These are phyloP conservation scores for Myopa tessellatipennis DNA, from an alignment of 2,888 invertebrate species.

Conservation along the genomic window DNA sequence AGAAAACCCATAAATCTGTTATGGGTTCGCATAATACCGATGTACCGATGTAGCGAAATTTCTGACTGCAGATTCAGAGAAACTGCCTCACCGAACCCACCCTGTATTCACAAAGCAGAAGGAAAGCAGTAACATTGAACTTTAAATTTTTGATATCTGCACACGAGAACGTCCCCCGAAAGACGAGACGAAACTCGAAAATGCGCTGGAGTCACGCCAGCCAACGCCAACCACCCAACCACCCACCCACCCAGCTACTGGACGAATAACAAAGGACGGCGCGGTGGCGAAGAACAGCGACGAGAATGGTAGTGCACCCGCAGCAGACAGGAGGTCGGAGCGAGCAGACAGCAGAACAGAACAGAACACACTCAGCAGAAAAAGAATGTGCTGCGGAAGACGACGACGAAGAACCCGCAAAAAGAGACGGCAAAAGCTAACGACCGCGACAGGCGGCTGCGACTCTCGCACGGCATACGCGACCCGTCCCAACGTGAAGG, in stretches of 20 bases:
- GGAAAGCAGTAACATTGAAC: constrained; percentile 31
- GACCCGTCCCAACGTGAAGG: constrained; percentile 30
- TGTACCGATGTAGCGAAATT: too few relatives aligned
- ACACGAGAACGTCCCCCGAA: neutral
- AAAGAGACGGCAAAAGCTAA: constrained; percentile 37
- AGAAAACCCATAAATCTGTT: too few relatives aligned
- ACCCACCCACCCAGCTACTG: neutral
- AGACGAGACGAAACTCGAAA: neutral
- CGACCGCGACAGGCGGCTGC: constrained; percentile 32
- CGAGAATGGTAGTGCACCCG: neutral
- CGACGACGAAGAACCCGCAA: constrained; percentile 16
- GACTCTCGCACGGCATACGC: neutral
- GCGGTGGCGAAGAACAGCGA: constrained; percentile 1
- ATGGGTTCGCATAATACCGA: too few relatives aligned
- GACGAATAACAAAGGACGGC: neutral
- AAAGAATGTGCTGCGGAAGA: neutral
- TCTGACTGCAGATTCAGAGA: too few relatives aligned
- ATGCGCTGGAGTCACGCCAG: neutral
- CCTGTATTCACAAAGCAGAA: constrained; percentile 13
- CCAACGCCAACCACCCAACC: too few relatives aligned
- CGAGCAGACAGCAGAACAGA: neutral
- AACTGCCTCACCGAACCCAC: neutral
- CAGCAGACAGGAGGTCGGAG: neutral
- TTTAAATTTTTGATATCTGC: constrained; percentile 11
- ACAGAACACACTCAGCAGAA: neutral